Conservation (phyloP, 2,113 vertebrate species). For the Daphoenositta chrysoptera region DNA sequence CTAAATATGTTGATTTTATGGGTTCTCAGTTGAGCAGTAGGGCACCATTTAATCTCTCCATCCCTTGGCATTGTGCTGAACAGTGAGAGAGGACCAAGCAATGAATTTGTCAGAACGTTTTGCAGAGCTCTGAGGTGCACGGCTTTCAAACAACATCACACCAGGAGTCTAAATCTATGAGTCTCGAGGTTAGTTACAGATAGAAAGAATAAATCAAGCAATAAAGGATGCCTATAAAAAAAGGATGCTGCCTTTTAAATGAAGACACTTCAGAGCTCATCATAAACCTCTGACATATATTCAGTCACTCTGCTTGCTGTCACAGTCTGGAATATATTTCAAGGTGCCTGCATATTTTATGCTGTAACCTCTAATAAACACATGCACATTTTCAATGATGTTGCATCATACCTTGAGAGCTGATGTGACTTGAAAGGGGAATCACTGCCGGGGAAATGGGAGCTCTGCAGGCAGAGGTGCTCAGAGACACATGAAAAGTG, state of each 20-base stretch:
- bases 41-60: not conserved
- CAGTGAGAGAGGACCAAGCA: not conserved
- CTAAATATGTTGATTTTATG: constrained; percentile 29
- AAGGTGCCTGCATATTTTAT: constrained; percentile 30
- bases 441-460: not conserved
- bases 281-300: constrained; percentile 40
- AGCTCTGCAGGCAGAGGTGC: not conserved
- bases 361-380: constrained; percentile 25
- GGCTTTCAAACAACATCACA: not conserved
- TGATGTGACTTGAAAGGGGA: not conserved
- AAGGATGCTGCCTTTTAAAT: constrained; percentile 31
- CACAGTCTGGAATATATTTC: constrained; percentile 26
- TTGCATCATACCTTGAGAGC: not conserved
- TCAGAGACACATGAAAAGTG: not conserved
- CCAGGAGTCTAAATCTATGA: constrained; percentile 41
- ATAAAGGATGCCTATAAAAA: constrained; percentile 28
- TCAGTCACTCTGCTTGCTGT: constrained; percentile 32
- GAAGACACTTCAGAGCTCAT: constrained; percentile 46
- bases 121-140: not conserved
- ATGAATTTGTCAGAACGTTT: constrained; percentile 22
- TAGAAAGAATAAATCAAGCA: constrained; percentile 49
- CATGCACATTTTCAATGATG: constrained; percentile 26
- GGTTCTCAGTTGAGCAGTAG: not conserved
- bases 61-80: constrained; percentile 1
- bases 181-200: constrained; percentile 34